A percentile compares a stretch with the other conserved stretches of the same genome.
Evolutionary conservation across 2,888 invertebrate species (phyloP).

Genomic region (Conus canariensis): DNA sequence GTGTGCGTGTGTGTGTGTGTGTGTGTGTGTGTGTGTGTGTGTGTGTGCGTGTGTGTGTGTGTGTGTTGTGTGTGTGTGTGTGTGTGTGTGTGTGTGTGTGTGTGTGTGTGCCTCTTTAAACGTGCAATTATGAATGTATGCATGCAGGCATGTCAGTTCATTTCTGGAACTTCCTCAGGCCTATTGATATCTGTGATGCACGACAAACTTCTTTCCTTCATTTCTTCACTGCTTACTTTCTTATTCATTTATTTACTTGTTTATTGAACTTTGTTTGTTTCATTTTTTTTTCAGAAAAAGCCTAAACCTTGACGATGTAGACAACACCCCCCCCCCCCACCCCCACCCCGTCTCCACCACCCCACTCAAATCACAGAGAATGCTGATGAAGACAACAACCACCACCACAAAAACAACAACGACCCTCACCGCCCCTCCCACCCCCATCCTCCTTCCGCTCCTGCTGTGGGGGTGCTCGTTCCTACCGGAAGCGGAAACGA

Average conservation of each 20-base stretch:
- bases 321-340: too few species aligned
- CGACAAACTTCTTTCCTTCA: too few species aligned
- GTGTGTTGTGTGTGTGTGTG: conserved; percentile 22
- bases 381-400: neutral
- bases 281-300: too few species aligned
- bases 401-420: neutral
- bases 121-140: too few species aligned
- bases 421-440: neutral
- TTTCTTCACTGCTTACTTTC: too few species aligned
- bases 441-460: neutral
- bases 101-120: neutral
- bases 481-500: conserved; percentile 35
- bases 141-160: too few species aligned
- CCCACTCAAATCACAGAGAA: neutral
- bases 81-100: neutral
- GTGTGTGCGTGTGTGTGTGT: conserved; percentile 14
- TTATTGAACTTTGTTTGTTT: too few species aligned
- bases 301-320: too few species aligned
- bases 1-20: neutral
- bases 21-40: conserved; percentile 20
- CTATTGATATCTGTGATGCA: too few species aligned
- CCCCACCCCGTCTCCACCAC: too few species aligned
- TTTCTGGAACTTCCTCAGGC: too few species aligned
- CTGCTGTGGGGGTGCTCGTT: conserved; percentile 6
- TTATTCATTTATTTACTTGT: too few species aligned